Conservation (phyloP, 2,888 invertebrate genomes). For the Drosophila melanosoma region DNA sequence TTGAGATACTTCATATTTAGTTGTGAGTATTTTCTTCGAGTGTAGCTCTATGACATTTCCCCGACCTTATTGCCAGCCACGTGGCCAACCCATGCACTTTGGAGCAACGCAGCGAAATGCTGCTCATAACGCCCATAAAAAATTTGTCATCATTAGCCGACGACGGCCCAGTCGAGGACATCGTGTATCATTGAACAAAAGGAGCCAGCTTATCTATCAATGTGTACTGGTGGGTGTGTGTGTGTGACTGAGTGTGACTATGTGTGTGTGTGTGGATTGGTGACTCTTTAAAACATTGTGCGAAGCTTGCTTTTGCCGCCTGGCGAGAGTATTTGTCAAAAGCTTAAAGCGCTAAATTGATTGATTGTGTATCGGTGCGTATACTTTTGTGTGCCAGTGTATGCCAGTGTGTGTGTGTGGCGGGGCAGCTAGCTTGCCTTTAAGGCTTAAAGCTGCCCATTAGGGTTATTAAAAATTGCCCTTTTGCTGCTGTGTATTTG, state of each 20-base stretch:
- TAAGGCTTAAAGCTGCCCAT: conserved; percentile 70
- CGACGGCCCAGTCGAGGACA: conserved; percentile 35
- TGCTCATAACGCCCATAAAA: conserved; percentile 79
- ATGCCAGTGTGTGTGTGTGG: background rate
- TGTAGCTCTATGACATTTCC: conserved; percentile 1
- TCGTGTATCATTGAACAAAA: conserved; percentile 57
- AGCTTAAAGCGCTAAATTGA: conserved; percentile 78
- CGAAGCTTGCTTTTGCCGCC: conserved; percentile 49
- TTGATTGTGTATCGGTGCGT: conserved; percentile 56
- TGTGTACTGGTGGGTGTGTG: conserved; percentile 21
- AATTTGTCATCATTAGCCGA: conserved; percentile 78
- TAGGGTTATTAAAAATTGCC: conserved; percentile 72
- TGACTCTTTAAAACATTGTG: conserved; percentile 68
- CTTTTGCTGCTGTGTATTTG: conserved; percentile 32
- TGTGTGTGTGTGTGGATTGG: conserved; percentile 16
- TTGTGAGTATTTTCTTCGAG: background rate
- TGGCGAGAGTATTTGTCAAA: conserved; percentile 62
- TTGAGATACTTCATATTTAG: background rate
- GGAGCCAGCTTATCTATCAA: conserved; percentile 70
- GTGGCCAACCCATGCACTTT: conserved; percentile 67
- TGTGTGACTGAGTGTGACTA: background rate
- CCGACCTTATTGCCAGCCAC: conserved; percentile 9
- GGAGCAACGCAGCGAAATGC: conserved; percentile 58
- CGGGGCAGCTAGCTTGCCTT: conserved; percentile 43
- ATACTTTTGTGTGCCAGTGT: background rate